phyloP scores from a whole-genome alignment of 2,797 vertebrate species.

The Choloepus didactylus region DNA sequence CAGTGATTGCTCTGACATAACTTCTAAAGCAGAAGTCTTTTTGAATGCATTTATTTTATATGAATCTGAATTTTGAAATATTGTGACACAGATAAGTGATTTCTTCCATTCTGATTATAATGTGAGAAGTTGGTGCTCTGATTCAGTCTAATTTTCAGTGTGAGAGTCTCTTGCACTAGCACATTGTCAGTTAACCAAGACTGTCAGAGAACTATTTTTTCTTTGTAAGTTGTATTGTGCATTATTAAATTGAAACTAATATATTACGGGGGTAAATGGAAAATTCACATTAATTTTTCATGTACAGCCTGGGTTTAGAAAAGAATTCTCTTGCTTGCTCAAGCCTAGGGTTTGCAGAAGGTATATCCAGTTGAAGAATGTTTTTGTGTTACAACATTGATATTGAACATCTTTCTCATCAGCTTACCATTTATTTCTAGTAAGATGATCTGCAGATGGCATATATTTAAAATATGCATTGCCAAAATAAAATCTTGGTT shows the following conservation, averaged over 20 bases:
- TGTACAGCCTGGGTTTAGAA: neutral
- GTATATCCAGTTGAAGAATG: constrained; percentile 1
- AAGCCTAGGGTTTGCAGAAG: neutral
- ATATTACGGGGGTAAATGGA: neutral
- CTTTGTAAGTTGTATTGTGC: constrained; percentile 30
- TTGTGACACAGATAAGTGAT: neutral
- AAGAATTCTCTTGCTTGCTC: neutral
- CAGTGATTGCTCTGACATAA: neutral
- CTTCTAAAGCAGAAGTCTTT: neutral
- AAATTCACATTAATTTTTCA: constrained; percentile 15
- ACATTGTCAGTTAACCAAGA: neutral
- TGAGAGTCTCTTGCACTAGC: neutral
- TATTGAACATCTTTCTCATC: neutral
- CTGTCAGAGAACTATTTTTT: neutral
- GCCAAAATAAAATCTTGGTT: neutral
- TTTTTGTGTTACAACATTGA: neutral
- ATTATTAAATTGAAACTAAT: constrained; percentile 4
- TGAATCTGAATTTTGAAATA: constrained; percentile 44
- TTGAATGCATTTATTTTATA: neutral
- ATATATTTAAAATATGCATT: constrained; percentile 32
- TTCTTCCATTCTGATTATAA: constrained; percentile 20
- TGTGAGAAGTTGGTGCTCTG: neutral
- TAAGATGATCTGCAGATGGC: neutral
- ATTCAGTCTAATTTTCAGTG: constrained; percentile 40
- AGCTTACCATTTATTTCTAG: neutral